phyloP scores from a whole-genome alignment of 2,888 invertebrate genomes.

The Germaria angustata region DNA sequence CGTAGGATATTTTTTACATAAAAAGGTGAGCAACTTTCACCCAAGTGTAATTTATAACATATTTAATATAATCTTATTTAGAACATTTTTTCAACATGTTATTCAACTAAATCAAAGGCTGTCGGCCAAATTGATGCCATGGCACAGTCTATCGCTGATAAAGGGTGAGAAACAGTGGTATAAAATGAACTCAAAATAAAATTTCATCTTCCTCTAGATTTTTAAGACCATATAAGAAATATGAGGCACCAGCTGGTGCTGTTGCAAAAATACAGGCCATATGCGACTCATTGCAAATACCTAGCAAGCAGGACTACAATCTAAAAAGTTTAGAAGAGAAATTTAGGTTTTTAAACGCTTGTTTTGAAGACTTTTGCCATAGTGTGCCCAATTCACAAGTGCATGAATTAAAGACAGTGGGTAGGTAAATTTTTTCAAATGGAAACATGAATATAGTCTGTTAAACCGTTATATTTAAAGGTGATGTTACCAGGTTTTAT shows the following conservation, averaged over 20 bases:
- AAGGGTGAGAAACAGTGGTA: conserved; percentile 82
- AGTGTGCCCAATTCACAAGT: conserved; percentile 90
- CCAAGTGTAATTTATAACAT: conserved; percentile 41
- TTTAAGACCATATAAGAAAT: conserved; percentile 87
- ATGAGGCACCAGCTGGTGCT: conserved; percentile 86
- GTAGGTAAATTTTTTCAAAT: conserved; percentile 79
- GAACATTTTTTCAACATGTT: conserved; percentile 67
- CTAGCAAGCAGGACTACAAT: conserved; percentile 77
- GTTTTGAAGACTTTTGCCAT: conserved; percentile 87
- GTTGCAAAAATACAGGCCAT: conserved; percentile 83
- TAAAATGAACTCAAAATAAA: neutral
- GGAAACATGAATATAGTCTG: neutral
- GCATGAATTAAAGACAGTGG: conserved; percentile 86
- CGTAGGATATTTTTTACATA: conserved; percentile 58
- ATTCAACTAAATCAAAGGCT: conserved; percentile 72
- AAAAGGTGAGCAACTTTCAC: conserved; percentile 67
- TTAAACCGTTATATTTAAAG: conserved; percentile 75
- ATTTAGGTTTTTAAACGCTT: conserved; percentile 86
- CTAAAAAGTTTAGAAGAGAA: conserved; percentile 80
- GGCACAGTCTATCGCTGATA: conserved; percentile 84
- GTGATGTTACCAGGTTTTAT: conserved; percentile 87
- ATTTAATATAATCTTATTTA: conserved; percentile 60
- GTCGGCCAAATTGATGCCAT: conserved; percentile 80
- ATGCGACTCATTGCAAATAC: conserved; percentile 82
- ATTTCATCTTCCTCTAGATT: conserved; percentile 82